A percentile compares a stretch with the other conserved stretches of the same genome.
Conservation (phyloP, 30 jellyfish, hydroid and myxozoan species). For the Mastigias papua region DNA sequence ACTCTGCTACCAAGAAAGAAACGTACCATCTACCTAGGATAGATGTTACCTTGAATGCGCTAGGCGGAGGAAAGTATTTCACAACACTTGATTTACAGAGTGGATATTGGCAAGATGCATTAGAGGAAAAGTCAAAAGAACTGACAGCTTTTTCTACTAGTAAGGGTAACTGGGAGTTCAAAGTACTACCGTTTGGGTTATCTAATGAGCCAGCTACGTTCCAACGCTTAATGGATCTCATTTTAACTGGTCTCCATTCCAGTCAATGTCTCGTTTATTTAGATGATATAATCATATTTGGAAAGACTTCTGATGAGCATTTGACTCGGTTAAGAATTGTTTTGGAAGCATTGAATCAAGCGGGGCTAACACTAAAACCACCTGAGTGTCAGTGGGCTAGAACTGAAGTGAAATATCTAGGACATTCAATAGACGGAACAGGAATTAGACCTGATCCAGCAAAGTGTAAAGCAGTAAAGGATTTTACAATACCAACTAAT, state of each 20-base stretch:
- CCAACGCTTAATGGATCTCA: constrained; percentile 18
- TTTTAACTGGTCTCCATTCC: background rate
- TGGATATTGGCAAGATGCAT: constrained; percentile 52
- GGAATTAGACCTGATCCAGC: too few relatives aligned
- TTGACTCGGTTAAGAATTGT: background rate
- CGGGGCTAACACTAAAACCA: background rate
- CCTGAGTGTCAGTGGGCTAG: too few relatives aligned
- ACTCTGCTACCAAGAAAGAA: background rate
- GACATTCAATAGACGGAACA: too few relatives aligned
- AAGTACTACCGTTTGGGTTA: constrained; percentile 19
- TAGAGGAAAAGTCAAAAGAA: background rate
- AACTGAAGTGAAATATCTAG: too few relatives aligned
- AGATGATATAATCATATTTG: constrained; percentile 5
- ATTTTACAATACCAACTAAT: too few relatives aligned
- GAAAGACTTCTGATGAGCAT: constrained; percentile 3
- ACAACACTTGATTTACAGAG: background rate
- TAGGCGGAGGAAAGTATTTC: background rate
- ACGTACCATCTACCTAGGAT: background rate
- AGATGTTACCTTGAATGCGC: background rate
- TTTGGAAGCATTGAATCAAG: background rate
- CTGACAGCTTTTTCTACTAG: background rate
- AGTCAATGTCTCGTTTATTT: constrained; percentile 56
- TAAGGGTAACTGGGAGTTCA: background rate
- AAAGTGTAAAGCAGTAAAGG: too few relatives aligned
- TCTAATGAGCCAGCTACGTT: constrained; percentile 4